Conservation (phyloP, 2,797 vertebrate genomes). For the Poeciliopsis paucimaculata region DNA sequence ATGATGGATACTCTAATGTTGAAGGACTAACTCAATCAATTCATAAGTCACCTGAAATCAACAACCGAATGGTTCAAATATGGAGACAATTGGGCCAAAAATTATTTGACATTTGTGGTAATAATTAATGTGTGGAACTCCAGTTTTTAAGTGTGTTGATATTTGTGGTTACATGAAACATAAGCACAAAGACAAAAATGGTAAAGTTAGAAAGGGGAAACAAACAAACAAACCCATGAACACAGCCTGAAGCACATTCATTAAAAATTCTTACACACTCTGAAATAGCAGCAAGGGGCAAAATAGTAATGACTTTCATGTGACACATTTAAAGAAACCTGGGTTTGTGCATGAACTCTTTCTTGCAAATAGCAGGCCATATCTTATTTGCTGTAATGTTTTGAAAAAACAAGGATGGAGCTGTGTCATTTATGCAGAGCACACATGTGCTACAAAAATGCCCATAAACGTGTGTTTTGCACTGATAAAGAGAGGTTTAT, state of each 20-base stretch:
- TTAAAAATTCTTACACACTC: slow-evolving; percentile 31
- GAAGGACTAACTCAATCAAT: not conserved
- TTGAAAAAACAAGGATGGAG: slow-evolving; percentile 24
- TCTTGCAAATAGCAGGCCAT: slow-evolving; percentile 13
- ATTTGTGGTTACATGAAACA: slow-evolving; percentile 30
- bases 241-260: slow-evolving; percentile 28
- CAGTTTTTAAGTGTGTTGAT: not conserved
- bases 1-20: not conserved
- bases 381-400: slow-evolving; percentile 30
- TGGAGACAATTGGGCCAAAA: not conserved
- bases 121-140: not conserved
- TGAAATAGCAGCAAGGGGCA: slow-evolving; percentile 11
- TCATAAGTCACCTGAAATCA: not conserved
- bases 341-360: slow-evolving; percentile 3
- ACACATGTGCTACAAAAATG: not conserved
- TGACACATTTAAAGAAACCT: slow-evolving; percentile 24
- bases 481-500: slow-evolving; percentile 42
- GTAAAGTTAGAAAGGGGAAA: slow-evolving; percentile 19
- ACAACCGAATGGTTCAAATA: not conserved
- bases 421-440: not conserved
- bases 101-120: not conserved
- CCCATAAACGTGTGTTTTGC: slow-evolving; percentile 6
- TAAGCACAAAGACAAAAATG: slow-evolving; percentile 13
- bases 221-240: not conserved
- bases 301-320: slow-evolving; percentile 34